Conservation (phyloP, 1,140 invertebrate species). For the Lutraria rhynchaena region DNA sequence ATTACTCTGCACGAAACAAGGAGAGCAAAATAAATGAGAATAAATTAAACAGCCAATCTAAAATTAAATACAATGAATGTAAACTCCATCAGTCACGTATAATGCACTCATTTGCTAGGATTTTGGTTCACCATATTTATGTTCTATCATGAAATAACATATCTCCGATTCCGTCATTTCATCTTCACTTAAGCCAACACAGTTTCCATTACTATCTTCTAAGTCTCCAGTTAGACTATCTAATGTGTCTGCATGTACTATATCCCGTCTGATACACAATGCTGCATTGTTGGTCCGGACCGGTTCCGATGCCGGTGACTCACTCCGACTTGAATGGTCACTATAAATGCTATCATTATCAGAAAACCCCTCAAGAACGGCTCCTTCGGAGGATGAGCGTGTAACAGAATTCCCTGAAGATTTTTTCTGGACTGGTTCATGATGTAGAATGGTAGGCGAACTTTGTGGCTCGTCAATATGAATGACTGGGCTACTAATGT, state of each 20-base stretch:
- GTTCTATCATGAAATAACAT: conserved; percentile 72
- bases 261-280: conserved; percentile 68
- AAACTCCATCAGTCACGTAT: background rate
- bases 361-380: conserved; percentile 75
- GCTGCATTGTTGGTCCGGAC: conserved; percentile 67
- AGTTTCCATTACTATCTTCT: conserved; percentile 53
- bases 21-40: background rate
- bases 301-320: conserved; percentile 78
- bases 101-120: conserved; percentile 61
- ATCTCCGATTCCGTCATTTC: conserved; percentile 69
- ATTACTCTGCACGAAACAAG: too few relatives aligned
- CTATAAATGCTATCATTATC: conserved; percentile 78
- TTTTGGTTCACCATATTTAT: conserved; percentile 71
- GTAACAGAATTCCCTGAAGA: conserved; percentile 75
- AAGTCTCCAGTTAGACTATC: conserved; percentile 64
- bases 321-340: conserved; percentile 76
- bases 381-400: conserved; percentile 77
- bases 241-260: conserved; percentile 78
- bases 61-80: background rate
- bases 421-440: conserved; percentile 65
- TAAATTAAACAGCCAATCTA: background rate
- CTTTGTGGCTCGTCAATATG: conserved; percentile 36
- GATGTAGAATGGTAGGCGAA: conserved; percentile 43
- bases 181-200: conserved; percentile 61
- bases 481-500: conserved; percentile 61